Evolutionary conservation across 2,113 vertebrate species (phyloP).

Genomic region (Siphamia tubifer): DNA sequence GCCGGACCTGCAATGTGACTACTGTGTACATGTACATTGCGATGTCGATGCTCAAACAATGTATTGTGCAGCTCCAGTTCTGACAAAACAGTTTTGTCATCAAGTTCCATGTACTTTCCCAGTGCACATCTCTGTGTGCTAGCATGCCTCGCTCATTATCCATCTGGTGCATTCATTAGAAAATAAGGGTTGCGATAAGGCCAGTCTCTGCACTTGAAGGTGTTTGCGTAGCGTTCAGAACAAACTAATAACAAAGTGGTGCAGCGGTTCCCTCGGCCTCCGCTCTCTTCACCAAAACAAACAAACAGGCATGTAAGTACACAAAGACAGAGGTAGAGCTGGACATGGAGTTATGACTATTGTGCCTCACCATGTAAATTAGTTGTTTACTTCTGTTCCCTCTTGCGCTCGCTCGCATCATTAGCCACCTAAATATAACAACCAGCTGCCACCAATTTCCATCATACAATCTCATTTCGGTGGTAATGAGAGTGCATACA

Average conservation of each 20-base stretch:
- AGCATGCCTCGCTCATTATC: conserved; percentile 23
- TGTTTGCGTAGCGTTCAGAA: conserved; percentile 28
- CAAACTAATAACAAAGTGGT: conserved; percentile 18
- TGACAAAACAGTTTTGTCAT: too few relatives aligned
- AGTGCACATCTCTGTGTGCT: neutral
- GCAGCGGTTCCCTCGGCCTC: neutral
- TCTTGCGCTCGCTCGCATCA: conserved; percentile 47
- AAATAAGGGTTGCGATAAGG: conserved; percentile 22
- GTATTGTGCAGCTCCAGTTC: too few relatives aligned
- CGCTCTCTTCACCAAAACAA: neutral
- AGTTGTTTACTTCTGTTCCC: conserved; percentile 65
- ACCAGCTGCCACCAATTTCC: conserved; percentile 56
- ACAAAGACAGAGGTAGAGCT: conserved; percentile 5
- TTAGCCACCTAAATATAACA: conserved; percentile 70
- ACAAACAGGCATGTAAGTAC: neutral
- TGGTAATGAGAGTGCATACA: conserved; percentile 47
- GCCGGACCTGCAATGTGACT: too few relatives aligned
- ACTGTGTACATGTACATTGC: too few relatives aligned
- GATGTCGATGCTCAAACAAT: too few relatives aligned
- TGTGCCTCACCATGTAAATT: conserved; percentile 58
- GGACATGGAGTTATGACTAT: conserved; percentile 29
- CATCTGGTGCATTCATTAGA: conserved; percentile 26
- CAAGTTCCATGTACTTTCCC: too few relatives aligned
- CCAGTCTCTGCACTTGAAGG: neutral
- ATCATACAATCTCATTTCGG: conserved; percentile 51